Evolutionary conservation across 1,140 invertebrate genomes (phyloP).

Genomic region (Achroia grisella): DNA sequence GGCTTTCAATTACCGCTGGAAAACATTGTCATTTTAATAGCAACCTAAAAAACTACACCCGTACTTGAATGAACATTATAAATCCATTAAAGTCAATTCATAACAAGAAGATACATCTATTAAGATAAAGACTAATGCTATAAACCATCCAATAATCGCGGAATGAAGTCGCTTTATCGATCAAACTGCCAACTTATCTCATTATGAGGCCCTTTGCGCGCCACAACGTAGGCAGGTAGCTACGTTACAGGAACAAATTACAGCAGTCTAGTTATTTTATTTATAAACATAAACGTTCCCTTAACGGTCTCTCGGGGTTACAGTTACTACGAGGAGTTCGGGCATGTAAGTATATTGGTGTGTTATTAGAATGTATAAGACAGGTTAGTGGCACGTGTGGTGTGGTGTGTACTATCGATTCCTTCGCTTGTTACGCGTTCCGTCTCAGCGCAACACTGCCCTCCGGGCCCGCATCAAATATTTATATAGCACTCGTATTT

Average conservation of each 20-base stretch:
- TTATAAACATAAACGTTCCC: constrained; percentile 18
- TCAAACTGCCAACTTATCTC: constrained; percentile 12
- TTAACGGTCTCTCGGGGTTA: constrained; percentile 23
- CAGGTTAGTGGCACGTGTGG: constrained; percentile 10
- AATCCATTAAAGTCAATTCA: no score
- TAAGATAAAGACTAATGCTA: background rate
- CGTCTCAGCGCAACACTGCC: constrained; percentile 5
- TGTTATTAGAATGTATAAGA: constrained; percentile 32
- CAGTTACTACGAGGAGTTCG: constrained; percentile 11
- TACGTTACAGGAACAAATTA: background rate
- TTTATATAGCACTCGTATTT: constrained; percentile 18
- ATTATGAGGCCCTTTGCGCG: constrained; percentile 6
- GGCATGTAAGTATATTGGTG: constrained; percentile 18
- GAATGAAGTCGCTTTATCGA: constrained; percentile 15
- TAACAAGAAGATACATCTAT: no score
- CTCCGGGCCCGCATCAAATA: constrained; percentile 28
- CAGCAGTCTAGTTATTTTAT: background rate
- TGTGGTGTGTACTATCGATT: constrained; percentile 24
- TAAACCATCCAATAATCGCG: constrained; percentile 1
- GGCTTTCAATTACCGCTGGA: no score
- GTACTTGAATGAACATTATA: no score
- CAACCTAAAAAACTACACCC: no score
- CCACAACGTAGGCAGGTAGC: background rate
- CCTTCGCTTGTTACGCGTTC: constrained; percentile 2
- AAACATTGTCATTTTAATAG: no score